A percentile compares a stretch with the other conserved stretches of the same genome.
These are phyloP conservation scores for Neopipo cinnamomea DNA, from an alignment of 2,113 vertebrate genomes.

Conservation along the genomic window DNA sequence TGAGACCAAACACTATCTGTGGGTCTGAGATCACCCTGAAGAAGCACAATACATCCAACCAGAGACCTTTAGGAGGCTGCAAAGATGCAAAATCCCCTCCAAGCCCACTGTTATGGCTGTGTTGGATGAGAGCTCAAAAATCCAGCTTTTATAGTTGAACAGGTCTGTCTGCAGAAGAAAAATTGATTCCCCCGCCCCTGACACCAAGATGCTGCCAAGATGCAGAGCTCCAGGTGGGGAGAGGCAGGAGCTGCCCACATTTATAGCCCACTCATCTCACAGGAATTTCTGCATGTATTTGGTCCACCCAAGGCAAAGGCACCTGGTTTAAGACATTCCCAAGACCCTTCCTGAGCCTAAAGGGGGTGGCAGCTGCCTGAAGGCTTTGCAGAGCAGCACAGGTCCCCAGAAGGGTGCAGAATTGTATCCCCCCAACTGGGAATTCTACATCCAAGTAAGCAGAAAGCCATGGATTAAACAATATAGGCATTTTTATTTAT, in stretches of 20 bases:
- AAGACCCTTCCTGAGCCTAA: neutral
- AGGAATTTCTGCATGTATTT: neutral
- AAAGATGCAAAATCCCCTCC: neutral
- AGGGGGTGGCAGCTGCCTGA: neutral
- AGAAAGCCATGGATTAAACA: neutral
- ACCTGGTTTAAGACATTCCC: fast-evolving
- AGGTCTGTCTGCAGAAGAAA: neutral
- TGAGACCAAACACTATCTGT: fast-evolving
- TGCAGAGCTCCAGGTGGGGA: fast-evolving
- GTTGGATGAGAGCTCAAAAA: neutral
- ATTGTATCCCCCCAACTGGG: neutral
- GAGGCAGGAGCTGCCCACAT: neutral
- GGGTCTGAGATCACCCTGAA: neutral
- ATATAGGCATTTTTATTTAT: neutral
- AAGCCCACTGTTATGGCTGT: neutral
- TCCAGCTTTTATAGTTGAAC: neutral
- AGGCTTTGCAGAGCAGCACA: neutral
- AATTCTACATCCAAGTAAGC: neutral
- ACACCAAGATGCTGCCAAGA: neutral
- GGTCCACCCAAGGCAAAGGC: neutral
- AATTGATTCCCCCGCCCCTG: fast-evolving
- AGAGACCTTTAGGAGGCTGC: neutral
- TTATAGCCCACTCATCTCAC: neutral
- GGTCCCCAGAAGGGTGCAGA: neutral
- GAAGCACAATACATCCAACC: neutral